Evolutionary conservation across 2,797 vertebrate species (phyloP).

Genomic region (Gorsachius magnificus): DNA sequence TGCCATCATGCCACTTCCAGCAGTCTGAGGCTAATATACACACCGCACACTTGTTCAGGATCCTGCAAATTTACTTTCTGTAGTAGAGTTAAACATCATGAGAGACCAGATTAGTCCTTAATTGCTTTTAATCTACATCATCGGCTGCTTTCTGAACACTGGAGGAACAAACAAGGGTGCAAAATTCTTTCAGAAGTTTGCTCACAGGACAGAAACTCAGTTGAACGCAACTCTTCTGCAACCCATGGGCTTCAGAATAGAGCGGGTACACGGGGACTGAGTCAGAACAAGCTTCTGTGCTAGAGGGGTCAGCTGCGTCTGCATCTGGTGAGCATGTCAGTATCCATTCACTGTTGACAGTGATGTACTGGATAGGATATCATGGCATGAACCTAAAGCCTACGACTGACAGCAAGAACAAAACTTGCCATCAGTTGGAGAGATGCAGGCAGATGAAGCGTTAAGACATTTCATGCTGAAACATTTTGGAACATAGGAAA

Average conservation of each 20-base stretch:
- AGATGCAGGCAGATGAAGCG: neutral
- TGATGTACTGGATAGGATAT: accelerated
- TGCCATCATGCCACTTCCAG: neutral
- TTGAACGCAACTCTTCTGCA: neutral
- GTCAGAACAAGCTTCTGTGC: neutral
- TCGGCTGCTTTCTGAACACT: neutral
- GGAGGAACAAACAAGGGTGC: neutral
- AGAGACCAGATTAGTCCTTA: neutral
- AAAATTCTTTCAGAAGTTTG: neutral
- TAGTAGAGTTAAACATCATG: neutral
- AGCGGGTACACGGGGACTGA: neutral
- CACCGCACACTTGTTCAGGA: neutral
- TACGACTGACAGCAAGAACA: neutral
- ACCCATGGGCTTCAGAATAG: neutral
- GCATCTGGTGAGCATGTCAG: accelerated
- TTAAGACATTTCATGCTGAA: neutral
- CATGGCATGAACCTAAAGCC: neutral
- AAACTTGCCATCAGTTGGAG: neutral
- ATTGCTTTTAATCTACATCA: neutral
- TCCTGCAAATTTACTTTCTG: neutral
- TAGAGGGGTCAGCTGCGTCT: neutral
- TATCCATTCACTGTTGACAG: neutral
- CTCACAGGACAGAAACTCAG: neutral
- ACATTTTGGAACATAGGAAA: neutral
- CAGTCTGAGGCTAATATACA: neutral